Evolutionary conservation across 2,113 vertebrate genomes (phyloP).

Genomic region (Actinemys pallida): DNA sequence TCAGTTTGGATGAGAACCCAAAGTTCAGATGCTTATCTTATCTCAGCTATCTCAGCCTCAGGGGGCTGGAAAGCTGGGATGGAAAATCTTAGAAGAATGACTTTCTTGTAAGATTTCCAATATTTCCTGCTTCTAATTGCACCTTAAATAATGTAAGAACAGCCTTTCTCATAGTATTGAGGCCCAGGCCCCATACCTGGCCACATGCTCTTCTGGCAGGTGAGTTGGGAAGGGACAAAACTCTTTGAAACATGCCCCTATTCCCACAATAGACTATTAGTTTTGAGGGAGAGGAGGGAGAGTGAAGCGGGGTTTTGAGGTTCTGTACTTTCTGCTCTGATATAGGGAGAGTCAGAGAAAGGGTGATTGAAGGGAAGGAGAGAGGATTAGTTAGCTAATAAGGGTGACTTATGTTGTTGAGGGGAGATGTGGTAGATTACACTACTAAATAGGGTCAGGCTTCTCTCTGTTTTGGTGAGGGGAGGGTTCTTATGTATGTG

Average conservation of each 20-base stretch:
- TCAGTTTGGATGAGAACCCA: background rate
- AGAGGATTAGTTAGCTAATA: slow-evolving; percentile 75
- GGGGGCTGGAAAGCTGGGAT: background rate
- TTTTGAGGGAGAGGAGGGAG: slow-evolving; percentile 33
- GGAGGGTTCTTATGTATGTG: background rate
- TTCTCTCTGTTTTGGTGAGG: slow-evolving; percentile 67
- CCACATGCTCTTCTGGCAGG: background rate
- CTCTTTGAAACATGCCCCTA: slow-evolving; percentile 3
- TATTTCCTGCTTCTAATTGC: slow-evolving; percentile 19
- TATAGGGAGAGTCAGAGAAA: slow-evolving; percentile 55
- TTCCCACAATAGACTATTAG: background rate
- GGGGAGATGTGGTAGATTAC: slow-evolving; percentile 68
- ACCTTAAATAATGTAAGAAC: background rate
- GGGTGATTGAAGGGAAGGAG: slow-evolving; percentile 45
- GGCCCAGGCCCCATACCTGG: background rate
- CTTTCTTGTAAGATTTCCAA: background rate
- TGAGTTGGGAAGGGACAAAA: background rate
- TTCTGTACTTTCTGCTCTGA: slow-evolving; percentile 46
- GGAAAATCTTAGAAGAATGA: background rate
- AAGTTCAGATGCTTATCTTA: background rate
- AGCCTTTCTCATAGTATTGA: background rate
- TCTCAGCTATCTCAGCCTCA: background rate
- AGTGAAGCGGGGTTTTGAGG: slow-evolving; percentile 38
- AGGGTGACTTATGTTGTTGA: slow-evolving; percentile 72
- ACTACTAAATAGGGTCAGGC: slow-evolving; percentile 75